Base-by-base conservation (phyloP, 2,797 vertebrate species). In the Capromys pilorides region DNA sequence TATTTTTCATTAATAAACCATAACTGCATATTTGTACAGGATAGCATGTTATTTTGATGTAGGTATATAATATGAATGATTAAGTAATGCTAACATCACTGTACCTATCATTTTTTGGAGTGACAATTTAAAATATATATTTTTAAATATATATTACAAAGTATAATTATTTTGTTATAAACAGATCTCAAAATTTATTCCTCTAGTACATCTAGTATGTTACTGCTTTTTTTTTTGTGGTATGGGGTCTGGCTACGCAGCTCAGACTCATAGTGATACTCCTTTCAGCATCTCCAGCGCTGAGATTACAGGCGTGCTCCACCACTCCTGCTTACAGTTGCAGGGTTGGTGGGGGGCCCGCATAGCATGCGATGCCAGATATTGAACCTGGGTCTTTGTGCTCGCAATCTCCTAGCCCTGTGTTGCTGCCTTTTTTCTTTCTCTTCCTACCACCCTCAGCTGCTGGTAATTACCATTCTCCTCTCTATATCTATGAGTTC, bases 91-190 rank as follows among this genome's bases (percentile, higher is more conserved):
- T 79, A 84, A 84, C 28, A 71, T 41, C 31, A 62, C 3, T 4
- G 54, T 3, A 0, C 6, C 4, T 64, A 69, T 22, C 21, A 39
- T 4, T 62, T 89, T 78, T 21, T 92, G 62, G 61, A 21, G 26
- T 36, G 6, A 89, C 80, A 80, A 73, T 64, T 80, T 73, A 31
- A 89, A 89, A 93, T 81, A 36, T 69, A 78, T 71, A 39, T 64
- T 80, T 36, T 79, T 51, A 88, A 88, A 81, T 79, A 83, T 5
- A 69, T 12, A n/a, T 31, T 88, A 77, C 3, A 69, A 51, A 78
- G 16, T 82, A 83, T 6, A 92, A n/a, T 83, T 12, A 62, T 9
- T 41, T 26, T 78, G 5, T 16, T 88, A 8, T 49, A 13, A 92
- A 31, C 1, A 84, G n/a, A 85, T 80, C 31, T 62, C 33, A 83